A percentile compares a stretch with the other conserved stretches of the same genome.
phyloP scores from a whole-genome alignment of 2,113 vertebrate genomes.

The Brienomyrus longianalis region DNA sequence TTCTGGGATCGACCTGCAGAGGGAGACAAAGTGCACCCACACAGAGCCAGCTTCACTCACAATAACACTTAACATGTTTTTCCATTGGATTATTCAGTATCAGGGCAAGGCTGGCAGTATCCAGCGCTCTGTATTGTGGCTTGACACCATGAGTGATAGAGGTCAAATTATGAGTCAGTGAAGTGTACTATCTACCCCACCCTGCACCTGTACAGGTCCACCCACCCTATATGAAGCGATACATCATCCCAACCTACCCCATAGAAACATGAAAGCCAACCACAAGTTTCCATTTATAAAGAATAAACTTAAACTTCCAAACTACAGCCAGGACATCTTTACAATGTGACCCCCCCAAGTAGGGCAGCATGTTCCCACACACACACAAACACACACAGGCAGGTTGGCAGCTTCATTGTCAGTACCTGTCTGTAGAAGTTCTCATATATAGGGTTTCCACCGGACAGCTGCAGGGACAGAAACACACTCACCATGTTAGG shows the following conservation, averaged over 20 bases:
- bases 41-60: not conserved
- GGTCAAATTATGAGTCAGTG: not conserved
- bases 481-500: not conserved
- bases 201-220: not conserved
- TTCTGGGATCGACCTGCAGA: conserved; percentile 78
- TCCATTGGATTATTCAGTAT: not conserved
- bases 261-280: not conserved
- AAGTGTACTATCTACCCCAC: not conserved
- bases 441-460: conserved; percentile 79
- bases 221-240: not conserved
- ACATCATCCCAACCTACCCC: not conserved
- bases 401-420: not conserved
- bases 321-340: not conserved
- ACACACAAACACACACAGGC: not conserved
- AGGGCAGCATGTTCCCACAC: not conserved
- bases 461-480: conserved; percentile 66
- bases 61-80: not conserved
- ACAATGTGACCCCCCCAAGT: not conserved
- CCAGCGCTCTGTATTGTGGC: not conserved
- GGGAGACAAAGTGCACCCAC: conserved; percentile 8
- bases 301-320: not conserved
- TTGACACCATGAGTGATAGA: not conserved
- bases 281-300: not conserved
- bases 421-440: conserved; percentile 86
- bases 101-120: not conserved